A percentile compares a stretch with the other conserved stretches of the same genome.
Evolutionary conservation across 1,140 invertebrate genomes (phyloP).

Genomic region (Zelostemma sp.): DNA sequence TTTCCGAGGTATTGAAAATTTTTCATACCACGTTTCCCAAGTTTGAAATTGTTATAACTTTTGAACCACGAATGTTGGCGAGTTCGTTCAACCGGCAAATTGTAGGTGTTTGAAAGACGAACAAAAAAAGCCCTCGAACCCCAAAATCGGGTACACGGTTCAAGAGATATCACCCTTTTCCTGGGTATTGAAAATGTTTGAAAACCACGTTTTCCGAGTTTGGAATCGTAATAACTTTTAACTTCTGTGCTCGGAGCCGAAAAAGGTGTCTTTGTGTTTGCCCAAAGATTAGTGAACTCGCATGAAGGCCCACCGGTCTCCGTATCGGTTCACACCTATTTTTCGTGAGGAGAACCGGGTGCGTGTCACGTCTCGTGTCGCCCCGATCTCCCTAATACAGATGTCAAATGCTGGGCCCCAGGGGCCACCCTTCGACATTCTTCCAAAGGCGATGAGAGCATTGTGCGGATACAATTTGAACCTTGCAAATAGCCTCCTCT

Average conservation of each 20-base stretch:
- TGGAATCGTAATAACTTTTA: too few species aligned
- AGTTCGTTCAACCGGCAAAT: too few species aligned
- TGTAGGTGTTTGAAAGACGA: too few species aligned
- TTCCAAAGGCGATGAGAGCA: conserved; percentile 10
- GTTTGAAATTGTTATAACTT: too few species aligned
- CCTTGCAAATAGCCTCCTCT: conserved; percentile 19
- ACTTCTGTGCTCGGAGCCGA: conserved; percentile 41
- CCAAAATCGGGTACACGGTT: too few species aligned
- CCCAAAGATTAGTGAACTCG: conserved; percentile 62
- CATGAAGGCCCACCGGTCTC: conserved; percentile 46
- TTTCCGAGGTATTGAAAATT: too few species aligned
- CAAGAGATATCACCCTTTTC: too few species aligned
- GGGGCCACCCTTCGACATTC: conserved; percentile 34
- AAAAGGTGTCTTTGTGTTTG: conserved; percentile 56
- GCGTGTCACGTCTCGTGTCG: conserved; percentile 19
- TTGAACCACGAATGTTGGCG: too few species aligned
- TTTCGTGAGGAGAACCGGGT: conserved; percentile 23
- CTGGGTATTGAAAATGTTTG: too few species aligned
- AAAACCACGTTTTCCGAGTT: too few species aligned
- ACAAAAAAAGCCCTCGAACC: too few species aligned
- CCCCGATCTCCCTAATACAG: conserved; percentile 37
- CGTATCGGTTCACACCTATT: conserved; percentile 39
- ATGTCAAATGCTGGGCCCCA: conserved; percentile 34
- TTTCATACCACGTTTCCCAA: too few species aligned
- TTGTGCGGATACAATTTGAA: conserved; percentile 20